phyloP scores from a whole-genome alignment of 2,113 vertebrate species.

The Indri indri region DNA sequence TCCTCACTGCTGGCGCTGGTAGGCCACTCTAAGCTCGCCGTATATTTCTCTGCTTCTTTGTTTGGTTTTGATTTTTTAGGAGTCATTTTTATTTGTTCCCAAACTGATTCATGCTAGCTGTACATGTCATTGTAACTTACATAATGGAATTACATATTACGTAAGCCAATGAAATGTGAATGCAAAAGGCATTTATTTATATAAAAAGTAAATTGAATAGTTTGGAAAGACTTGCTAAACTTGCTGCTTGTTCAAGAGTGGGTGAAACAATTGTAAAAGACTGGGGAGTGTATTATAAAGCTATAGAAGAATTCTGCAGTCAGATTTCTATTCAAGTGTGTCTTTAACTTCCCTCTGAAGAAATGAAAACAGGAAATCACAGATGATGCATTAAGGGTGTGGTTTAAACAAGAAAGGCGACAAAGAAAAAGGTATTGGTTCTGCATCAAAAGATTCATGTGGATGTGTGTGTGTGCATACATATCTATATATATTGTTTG shows the following conservation, averaged over 20 bases:
- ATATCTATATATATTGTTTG: not conserved
- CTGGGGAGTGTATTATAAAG: not conserved
- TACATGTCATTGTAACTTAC: not conserved
- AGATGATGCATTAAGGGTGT: constrained; percentile 31
- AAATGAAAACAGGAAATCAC: constrained; percentile 69
- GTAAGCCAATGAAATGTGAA: not conserved
- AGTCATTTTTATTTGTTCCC: not conserved
- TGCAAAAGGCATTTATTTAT: not conserved
- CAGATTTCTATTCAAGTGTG: constrained; percentile 27
- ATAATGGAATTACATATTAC: not conserved
- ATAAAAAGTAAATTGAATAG: not conserved
- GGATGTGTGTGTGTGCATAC: not conserved
- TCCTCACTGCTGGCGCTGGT: not conserved
- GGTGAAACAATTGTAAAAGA: not conserved
- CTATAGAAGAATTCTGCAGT: not conserved
- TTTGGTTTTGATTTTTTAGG: not conserved
- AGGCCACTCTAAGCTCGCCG: not conserved
- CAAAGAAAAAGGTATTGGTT: not conserved
- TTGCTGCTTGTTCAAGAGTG: not conserved
- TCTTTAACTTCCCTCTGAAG: constrained; percentile 42
- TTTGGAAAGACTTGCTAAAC: not conserved
- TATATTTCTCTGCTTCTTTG: not conserved
- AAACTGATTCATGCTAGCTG: not conserved
- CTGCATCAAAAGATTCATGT: not conserved
- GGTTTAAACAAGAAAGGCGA: constrained; percentile 23